Base-by-base conservation (phyloP, 2,888 invertebrate species). In the Oscheius sp. region DNA sequence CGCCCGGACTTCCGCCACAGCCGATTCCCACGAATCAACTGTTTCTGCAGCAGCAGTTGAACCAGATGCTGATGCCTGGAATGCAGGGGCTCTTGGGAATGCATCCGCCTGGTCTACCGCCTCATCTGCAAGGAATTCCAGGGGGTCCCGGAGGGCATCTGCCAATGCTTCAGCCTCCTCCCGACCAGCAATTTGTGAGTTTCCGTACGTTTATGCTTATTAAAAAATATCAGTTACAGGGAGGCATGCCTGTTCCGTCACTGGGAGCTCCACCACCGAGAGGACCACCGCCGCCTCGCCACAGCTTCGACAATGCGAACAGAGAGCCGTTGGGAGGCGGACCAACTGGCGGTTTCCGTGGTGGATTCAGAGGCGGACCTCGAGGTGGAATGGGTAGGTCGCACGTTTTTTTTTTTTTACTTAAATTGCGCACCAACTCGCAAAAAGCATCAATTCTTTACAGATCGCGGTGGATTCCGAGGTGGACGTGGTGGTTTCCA, bases 381-480 rank as follows among this genome's bases (percentile, higher is more conserved):
- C 13, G 53, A n/a, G 55, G 55, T 7, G 37, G n/a, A 13, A 53
- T 53, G 53, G 13, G 53, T 21, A 13, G n/a, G 13, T 21, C 11
- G 0, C 3, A 11, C 4, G 3, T 3, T 53, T n/a, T 53, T 55
- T 55, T 55, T 21, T 21, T 21, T 21, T 21, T 21, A 21, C 21
- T 0, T 21, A 21, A 21, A 21, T 21, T 21, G 21, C 21, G 21
- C 21, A 21, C 21, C 21, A 21, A 21, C 21, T 21, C 21, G 21
- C 21, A 21, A 21, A 21, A 21, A 21, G 21, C 21, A 21, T 21
- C 21, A 21, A 21, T 21, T 21, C 21, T 21, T 21, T 21, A 21
- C 21, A 32, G 68, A 53, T 3, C 68, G 68, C 2, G 68, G 68
- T n/a, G 53, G 53, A 32, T 68, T 68, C n/a, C 37, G 55, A 13